Conservation (phyloP, 2,797 vertebrate species). For the Rhinophrynus dorsalis region DNA sequence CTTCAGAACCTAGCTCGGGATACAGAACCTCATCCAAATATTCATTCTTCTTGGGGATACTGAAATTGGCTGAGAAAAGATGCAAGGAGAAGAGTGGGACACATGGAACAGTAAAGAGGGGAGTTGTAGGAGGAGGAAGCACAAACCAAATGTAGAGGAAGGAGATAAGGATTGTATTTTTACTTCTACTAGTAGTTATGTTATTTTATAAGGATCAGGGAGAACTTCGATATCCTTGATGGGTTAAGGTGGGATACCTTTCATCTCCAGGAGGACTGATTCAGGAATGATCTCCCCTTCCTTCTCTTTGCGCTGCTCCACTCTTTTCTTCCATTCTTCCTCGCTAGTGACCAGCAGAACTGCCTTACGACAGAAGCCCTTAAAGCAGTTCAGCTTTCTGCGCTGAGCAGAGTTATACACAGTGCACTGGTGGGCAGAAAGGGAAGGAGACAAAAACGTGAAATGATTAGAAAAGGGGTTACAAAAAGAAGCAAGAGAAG, state of each 20-base stretch:
- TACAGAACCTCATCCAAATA: constrained; percentile 82
- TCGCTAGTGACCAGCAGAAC: constrained; percentile 80
- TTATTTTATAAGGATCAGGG: no score
- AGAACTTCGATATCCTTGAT: no score
- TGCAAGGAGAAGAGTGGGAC: background rate
- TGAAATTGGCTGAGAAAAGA: constrained; percentile 77
- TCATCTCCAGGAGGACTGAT: constrained; percentile 83
- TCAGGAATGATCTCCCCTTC: constrained; percentile 76
- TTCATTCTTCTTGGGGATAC: constrained; percentile 77
- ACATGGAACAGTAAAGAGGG: no score
- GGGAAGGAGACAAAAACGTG: background rate
- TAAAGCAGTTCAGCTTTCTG: constrained; percentile 82
- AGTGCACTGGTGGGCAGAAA: constrained; percentile 71
- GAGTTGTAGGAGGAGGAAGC: no score
- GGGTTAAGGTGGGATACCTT: constrained; percentile 74
- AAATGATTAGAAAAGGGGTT: background rate
- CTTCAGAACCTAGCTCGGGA: constrained; percentile 74
- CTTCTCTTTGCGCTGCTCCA: constrained; percentile 64
- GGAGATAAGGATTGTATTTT: no score
- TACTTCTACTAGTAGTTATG: no score
- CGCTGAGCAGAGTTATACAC: constrained; percentile 83
- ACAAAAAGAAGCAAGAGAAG: background rate
- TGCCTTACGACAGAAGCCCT: constrained; percentile 73
- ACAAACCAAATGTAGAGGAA: no score
- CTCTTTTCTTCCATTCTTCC: constrained; percentile 80